Evolutionary conservation across 2,797 vertebrate species (phyloP).

Genomic region (Distichodus sexfasciatus): DNA sequence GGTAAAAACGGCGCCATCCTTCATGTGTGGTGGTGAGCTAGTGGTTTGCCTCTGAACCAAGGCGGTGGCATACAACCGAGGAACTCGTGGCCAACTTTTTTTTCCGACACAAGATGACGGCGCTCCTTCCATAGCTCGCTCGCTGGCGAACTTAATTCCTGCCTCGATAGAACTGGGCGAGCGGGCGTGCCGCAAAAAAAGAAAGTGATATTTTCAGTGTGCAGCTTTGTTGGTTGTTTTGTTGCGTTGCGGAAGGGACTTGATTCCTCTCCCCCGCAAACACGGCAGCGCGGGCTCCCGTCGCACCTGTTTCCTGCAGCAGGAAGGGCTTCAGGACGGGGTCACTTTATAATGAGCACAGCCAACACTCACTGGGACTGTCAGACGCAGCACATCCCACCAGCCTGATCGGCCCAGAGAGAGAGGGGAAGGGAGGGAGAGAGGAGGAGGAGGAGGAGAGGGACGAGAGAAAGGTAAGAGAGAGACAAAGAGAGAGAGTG

Average conservation of each 20-base stretch:
- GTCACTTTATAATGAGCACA: constrained; percentile 54
- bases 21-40: too few relatives aligned
- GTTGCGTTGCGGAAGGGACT: constrained; percentile 35
- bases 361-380: constrained; percentile 49
- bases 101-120: too few relatives aligned
- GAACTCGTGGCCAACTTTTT: too few relatives aligned
- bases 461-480: too few relatives aligned
- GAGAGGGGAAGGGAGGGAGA: neutral
- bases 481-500: constrained; percentile 13
- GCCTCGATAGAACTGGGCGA: constrained; percentile 17
- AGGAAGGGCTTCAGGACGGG: constrained; percentile 36
- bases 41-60: too few relatives aligned
- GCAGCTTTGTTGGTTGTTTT: constrained; percentile 45
- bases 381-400: constrained; percentile 42
- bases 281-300: constrained; percentile 39
- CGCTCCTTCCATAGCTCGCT: too few relatives aligned
- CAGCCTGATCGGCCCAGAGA: constrained; percentile 22
- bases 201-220: constrained; percentile 48
- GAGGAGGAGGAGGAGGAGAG: constrained; percentile 29
- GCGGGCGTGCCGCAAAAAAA: too few relatives aligned
- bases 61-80: too few relatives aligned
- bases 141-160: constrained; percentile 5
- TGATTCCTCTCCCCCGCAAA: constrained; percentile 37
- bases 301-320: constrained; percentile 45
- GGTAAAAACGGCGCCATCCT: too few relatives aligned